Conservation (phyloP, 2,888 invertebrate species). For the Torymus texanus region DNA sequence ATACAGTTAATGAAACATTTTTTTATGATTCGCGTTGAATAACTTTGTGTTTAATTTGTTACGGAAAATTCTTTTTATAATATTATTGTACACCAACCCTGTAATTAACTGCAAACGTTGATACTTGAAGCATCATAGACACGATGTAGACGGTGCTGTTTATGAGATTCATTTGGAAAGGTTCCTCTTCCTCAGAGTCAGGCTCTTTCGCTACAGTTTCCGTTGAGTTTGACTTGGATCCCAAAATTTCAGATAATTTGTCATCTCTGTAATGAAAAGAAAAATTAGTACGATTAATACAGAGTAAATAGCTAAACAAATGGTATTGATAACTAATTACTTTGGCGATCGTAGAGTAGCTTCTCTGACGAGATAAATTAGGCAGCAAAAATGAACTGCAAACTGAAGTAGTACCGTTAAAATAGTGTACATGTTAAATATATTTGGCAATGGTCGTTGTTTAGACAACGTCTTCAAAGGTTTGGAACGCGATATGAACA, state of each 20-base stretch:
- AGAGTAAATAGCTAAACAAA: background rate
- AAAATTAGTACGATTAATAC: too few relatives aligned
- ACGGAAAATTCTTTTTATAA: background rate
- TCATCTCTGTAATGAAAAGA: conserved; percentile 75
- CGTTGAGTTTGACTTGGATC: conserved; percentile 57
- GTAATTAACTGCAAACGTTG: conserved; percentile 99
- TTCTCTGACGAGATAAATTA: conserved; percentile 91
- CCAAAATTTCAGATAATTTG: conserved; percentile 70
- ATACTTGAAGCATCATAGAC: conserved; percentile 96
- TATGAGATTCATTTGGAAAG: conserved; percentile 94
- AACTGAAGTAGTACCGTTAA: conserved; percentile 96
- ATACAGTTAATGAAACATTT: conserved; percentile 45
- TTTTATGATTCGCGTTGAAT: background rate
- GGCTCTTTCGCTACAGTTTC: conserved; percentile 16
- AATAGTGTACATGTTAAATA: conserved; percentile 98
- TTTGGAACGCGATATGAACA: conserved; percentile 99
- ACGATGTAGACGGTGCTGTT: conserved; percentile 99
- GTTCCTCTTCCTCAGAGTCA: conserved; percentile 81
- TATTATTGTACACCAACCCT: conserved; percentile 80
- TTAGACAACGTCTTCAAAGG: conserved; percentile 94
- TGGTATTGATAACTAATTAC: conserved; percentile 73
- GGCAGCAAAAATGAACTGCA: conserved; percentile 92
- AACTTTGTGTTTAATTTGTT: background rate
- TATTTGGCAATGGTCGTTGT: conserved; percentile 96
- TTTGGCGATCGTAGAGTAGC: conserved; percentile 83